Percentiles rank a stretch among this genome's conserved stretches.
phyloP scores from a whole-genome alignment of 2,888 invertebrate genomes.

The Abscondita cerata region DNA sequence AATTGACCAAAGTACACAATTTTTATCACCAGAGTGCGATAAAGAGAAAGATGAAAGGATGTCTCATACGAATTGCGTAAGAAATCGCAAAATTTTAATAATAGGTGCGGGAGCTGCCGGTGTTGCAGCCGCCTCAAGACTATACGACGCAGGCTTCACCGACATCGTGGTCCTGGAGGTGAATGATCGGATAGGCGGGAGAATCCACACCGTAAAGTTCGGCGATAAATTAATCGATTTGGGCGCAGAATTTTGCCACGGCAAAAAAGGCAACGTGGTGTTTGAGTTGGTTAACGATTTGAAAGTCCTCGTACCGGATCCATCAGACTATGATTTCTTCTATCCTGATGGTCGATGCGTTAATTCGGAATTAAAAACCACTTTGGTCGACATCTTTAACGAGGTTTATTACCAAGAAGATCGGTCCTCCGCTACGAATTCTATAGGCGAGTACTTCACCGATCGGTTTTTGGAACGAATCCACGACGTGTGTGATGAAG shows the following conservation, averaged over 20 bases:
- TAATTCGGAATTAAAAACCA: constrained; percentile 45
- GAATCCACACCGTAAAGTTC: constrained; percentile 44
- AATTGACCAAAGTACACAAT: no score
- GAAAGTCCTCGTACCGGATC: constrained; percentile 43
- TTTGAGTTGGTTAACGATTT: constrained; percentile 50
- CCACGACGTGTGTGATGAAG: background rate
- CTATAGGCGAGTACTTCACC: background rate
- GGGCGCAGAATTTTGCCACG: constrained; percentile 54
- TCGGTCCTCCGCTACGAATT: background rate
- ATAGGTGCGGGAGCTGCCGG: constrained; percentile 51
- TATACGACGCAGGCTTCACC: constrained; percentile 58
- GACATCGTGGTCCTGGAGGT: constrained; percentile 59
- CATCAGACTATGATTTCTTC: constrained; percentile 40
- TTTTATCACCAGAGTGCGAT: no score
- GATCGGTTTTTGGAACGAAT: background rate
- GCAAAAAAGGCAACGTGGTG: constrained; percentile 50
- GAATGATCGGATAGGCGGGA: constrained; percentile 51
- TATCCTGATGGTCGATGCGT: constrained; percentile 45
- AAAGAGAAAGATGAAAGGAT: no score
- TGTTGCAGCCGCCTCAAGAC: constrained; percentile 62
- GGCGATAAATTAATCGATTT: constrained; percentile 47
- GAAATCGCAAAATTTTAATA: constrained; percentile 22
- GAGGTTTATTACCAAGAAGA: background rate
- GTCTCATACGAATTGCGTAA: no score
- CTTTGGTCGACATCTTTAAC: constrained; percentile 27